Evolutionary conservation across 2,888 invertebrate genomes (phyloP), one percentile per base, ranked within the genome.

Genomic region (Pterostichus niger): DNA sequence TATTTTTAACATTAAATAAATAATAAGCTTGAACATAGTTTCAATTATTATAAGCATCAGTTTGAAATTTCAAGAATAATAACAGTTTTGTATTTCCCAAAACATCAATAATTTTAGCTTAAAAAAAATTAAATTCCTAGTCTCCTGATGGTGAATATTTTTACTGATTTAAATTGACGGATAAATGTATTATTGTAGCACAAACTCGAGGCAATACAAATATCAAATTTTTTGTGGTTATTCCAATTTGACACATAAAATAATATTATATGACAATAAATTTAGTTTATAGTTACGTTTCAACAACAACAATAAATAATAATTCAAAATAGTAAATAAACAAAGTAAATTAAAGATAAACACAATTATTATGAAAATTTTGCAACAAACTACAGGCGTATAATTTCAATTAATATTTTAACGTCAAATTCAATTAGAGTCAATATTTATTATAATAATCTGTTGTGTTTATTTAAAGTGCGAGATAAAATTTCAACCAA

Each of bases 291-390:
- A 56, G 7, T 49, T 49, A 11, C 49, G 17, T 49, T 49, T 44
- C 44, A 52, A 13, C 56, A 56, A 56, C 56, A 56, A 56, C 56
- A 56, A 15, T 17, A 15, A 56, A 56, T 17, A 17, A 56, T 56
- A 56, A 9, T 13, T 56, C 56, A 52, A 52, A 56, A 56, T 15
- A 17, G 56, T 56, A 17, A 56, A 56, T 56, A 56, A 13, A 56
- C 56, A 56, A 52, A 56, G 56, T 56, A 56, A 56, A 56, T 56
- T 13, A 56, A 56, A 56, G 56, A 56, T 56, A 56, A 56, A 56
- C 56, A 17, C 24, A 24, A 24, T 52, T 56, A 56, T 56, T 56
- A 56, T 56, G 15, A 56, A 56, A 56, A 56, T 13, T 15, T 56
- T 56, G 17, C 56, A 17, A 31, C 56, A 17, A 56, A 56, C 56